Percentiles rank a stretch among this genome's conserved stretches.
Evolutionary conservation across 1,140 invertebrate genomes (phyloP).

Genomic region (Aphidius gifuensis): DNA sequence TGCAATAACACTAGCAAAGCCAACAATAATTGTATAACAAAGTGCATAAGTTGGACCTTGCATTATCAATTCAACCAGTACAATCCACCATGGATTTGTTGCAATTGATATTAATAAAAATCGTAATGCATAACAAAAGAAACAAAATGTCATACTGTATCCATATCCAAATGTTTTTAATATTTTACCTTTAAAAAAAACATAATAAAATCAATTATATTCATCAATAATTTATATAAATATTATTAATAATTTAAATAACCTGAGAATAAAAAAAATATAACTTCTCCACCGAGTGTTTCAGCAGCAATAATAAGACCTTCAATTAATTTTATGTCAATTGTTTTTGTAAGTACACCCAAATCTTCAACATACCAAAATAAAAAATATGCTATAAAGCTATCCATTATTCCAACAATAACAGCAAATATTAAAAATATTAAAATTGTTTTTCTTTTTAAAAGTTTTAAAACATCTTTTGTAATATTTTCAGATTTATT

Average conservation of each 20-base stretch:
- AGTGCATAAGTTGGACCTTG: slow-evolving; percentile 78
- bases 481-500: slow-evolving; percentile 63
- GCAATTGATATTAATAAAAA: slow-evolving; percentile 68
- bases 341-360: slow-evolving; percentile 55
- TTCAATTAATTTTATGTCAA: slow-evolving; percentile 72
- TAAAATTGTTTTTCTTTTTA: slow-evolving; percentile 61
- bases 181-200: slow-evolving; percentile 57
- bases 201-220: slow-evolving; percentile 29
- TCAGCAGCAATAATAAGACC: slow-evolving; percentile 71
- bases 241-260: neutral
- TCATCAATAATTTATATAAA: neutral
- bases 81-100: slow-evolving; percentile 70
- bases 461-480: slow-evolving; percentile 59
- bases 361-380: slow-evolving; percentile 78
- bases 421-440: slow-evolving; percentile 69
- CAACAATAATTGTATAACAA: slow-evolving; percentile 74
- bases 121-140: slow-evolving; percentile 67
- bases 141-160: slow-evolving; percentile 68
- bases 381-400: slow-evolving; percentile 75
- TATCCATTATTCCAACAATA: slow-evolving; percentile 70
- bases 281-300: slow-evolving; percentile 70
- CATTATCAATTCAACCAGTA: slow-evolving; percentile 68
- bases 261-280: slow-evolving; percentile 64
- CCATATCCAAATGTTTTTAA: slow-evolving; percentile 67
- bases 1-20: slow-evolving; percentile 70